phyloP scores from a whole-genome alignment of 2,888 invertebrate species.

The Neoscelio sp. region DNA sequence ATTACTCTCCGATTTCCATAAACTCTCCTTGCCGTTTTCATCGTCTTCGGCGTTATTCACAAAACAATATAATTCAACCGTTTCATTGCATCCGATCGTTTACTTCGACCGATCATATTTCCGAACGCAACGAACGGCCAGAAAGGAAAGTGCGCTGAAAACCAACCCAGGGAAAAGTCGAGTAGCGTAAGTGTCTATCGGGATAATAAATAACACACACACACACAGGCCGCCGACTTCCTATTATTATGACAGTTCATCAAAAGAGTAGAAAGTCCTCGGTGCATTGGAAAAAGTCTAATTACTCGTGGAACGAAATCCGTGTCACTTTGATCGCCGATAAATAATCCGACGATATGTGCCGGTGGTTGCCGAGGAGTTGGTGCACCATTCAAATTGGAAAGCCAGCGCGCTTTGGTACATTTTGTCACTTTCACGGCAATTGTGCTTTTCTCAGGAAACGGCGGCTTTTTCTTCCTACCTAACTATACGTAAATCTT shows the following conservation, averaged over 20 bases:
- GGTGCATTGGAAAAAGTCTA: constrained; percentile 40
- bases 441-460: constrained; percentile 21
- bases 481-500: background rate
- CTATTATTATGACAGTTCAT: constrained; percentile 50
- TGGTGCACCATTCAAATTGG: constrained; percentile 23
- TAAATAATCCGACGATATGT: constrained; percentile 49
- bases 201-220: constrained; percentile 24
- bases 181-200: background rate
- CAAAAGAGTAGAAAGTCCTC: constrained; percentile 54
- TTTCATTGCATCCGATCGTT: too few relatives aligned
- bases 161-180: constrained; percentile 16
- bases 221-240: constrained; percentile 4
- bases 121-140: background rate
- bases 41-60: background rate
- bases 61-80: constrained; percentile 33
- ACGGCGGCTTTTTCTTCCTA: too few relatives aligned
- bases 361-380: constrained; percentile 2
- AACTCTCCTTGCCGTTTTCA: background rate
- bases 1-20: constrained; percentile 43
- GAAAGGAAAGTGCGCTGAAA: constrained; percentile 36
- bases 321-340: constrained; percentile 41
- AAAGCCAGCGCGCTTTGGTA: constrained; percentile 28
- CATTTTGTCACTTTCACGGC: constrained; percentile 39
- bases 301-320: constrained; percentile 43
- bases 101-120: constrained; percentile 9